Evolutionary conservation across 2,113 vertebrate species (phyloP).

Genomic region (Phaetusa simplex): DNA sequence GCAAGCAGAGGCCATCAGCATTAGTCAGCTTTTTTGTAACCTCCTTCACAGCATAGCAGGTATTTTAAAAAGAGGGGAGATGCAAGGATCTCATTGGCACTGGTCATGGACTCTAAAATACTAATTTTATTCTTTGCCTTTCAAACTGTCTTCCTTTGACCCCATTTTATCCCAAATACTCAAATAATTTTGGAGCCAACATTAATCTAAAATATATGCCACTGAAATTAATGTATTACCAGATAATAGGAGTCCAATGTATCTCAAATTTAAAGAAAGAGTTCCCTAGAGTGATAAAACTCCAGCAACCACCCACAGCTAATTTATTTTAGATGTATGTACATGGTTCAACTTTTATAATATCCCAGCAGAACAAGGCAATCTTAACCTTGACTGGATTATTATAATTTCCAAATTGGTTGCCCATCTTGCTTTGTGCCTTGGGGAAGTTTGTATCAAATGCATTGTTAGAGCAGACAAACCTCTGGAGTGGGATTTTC

Average conservation of each 20-base stretch:
- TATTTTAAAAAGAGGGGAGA: neutral
- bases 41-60: neutral
- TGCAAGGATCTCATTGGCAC: neutral
- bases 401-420: conserved; percentile 47
- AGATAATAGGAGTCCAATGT: neutral
- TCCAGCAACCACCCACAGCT: neutral
- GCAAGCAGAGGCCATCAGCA: neutral
- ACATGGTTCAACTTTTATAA: conserved; percentile 10
- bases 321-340: conserved; percentile 40
- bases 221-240: neutral
- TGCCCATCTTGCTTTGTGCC: conserved; percentile 22
- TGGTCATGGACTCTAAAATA: neutral
- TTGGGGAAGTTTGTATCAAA: conserved; percentile 22
- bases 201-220: neutral
- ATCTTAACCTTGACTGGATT: conserved; percentile 46
- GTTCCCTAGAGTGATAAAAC: neutral
- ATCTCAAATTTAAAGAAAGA: neutral
- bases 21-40: neutral
- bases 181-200: neutral
- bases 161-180: conserved; percentile 4
- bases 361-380: conserved; percentile 27
- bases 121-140: neutral
- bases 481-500: neutral
- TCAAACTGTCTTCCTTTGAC: neutral
- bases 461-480: neutral